These are phyloP conservation scores for Rhagoletis pomonella DNA, from an alignment of 1,140 invertebrate species.

Conservation along the genomic window DNA sequence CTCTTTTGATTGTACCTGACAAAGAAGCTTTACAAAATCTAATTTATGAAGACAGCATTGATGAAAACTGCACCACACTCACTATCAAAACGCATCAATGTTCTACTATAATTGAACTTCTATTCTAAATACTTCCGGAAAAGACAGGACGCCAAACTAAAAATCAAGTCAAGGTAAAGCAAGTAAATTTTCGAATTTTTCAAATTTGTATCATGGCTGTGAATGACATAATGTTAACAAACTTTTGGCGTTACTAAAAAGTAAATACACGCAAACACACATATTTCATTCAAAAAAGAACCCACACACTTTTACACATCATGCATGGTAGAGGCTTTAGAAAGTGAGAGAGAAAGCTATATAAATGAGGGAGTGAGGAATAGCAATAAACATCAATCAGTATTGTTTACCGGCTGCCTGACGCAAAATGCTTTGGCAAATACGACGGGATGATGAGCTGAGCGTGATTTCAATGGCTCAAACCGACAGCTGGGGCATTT, in stretches of 20 bases:
- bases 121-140: not conserved
- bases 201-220: constrained; percentile 42
- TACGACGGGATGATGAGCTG: not conserved
- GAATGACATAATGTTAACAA: constrained; percentile 43
- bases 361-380: not conserved
- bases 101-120: too few species aligned
- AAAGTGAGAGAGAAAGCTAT: not conserved
- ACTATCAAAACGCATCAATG: too few species aligned
- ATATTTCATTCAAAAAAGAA: too few species aligned
- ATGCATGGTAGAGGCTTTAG: not conserved
- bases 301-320: too few species aligned
- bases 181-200: constrained; percentile 35
- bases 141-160: not conserved
- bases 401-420: constrained; percentile 31
- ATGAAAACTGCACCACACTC: too few species aligned
- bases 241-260: constrained; percentile 31
- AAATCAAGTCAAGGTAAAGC: not conserved
- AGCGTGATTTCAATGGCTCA: too few species aligned
- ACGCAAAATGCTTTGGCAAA: constrained; percentile 12
- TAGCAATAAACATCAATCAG: constrained; percentile 49
- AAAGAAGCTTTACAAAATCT: too few species aligned
- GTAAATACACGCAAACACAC: not conserved
- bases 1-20: too few species aligned
- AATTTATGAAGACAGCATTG: too few species aligned
- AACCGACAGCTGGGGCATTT: not conserved